Base-by-base conservation (phyloP, 2,888 invertebrate species). In the Zhuqinia jingwanae region DNA sequence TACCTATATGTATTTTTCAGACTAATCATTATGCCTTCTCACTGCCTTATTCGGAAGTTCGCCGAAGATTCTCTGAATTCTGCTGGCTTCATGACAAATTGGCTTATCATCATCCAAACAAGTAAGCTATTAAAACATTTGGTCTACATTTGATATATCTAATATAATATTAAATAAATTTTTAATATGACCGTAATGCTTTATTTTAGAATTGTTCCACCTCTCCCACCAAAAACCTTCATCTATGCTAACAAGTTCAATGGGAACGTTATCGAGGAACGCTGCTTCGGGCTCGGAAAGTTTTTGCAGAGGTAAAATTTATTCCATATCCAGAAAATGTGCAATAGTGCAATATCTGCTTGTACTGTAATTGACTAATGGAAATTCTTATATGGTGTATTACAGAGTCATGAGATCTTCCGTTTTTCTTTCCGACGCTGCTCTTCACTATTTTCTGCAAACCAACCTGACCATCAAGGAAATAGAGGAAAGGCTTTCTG, bases 21-120 rank as follows among this genome's bases (percentile, higher is more conserved):
- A 90, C 90, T 0, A 89, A 90, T 50, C 90, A 90, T 76, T 90
- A 89, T 68, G 90, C 90, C 10, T 90, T 90, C 60, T 90, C 90
- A 0, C 22, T 90, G 30, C 89, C 89, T 22, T 87, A 70, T 47
- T 89, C 89, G 13, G 87, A 90, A 84, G 88, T 90, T 11, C 87
- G 90, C 11, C 82, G 90, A 42, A 76, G 90, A 50, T 90, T 88
- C 70, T 90, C 90, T 3, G 90, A 90, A 76, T 90, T 90, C 60
- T 89, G 89, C 56, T 90, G 90, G 90, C 73, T 90, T 47, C 77
- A 87, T 56, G 77, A 79, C 2, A 90, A 89, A 63, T 81, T 90
- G 30, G 85, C 88, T 15, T 82, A 88, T 53, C 90, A 90, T 77
- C 90, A 90, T 75, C 90, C 90, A 0, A 90, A 89, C 78, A 90